A percentile compares a stretch with the other conserved stretches of the same genome.
Conservation (phyloP, 2,888 invertebrate genomes). For the Ochropacha duplaris region DNA sequence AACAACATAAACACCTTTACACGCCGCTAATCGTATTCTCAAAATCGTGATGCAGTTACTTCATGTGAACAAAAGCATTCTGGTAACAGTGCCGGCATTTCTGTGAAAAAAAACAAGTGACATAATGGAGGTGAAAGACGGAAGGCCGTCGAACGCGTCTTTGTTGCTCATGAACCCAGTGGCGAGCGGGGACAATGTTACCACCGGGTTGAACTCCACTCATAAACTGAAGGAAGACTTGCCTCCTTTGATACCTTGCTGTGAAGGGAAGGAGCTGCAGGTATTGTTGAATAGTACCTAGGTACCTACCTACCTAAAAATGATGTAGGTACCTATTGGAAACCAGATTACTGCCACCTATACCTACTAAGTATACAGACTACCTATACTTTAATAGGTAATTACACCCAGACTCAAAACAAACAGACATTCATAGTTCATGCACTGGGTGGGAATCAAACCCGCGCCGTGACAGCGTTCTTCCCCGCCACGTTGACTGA, state of each 20-base stretch:
- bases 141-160: slow-evolving; percentile 61
- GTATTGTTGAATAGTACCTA: slow-evolving; percentile 30
- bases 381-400: too few relatives aligned
- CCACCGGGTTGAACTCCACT: slow-evolving; percentile 56
- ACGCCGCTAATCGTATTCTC: slow-evolving; percentile 11
- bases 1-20: slow-evolving; percentile 14
- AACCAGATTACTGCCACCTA: too few relatives aligned
- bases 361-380: too few relatives aligned
- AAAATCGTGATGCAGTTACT: slow-evolving; percentile 61
- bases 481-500: too few relatives aligned
- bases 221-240: slow-evolving; percentile 68
- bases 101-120: slow-evolving; percentile 42
- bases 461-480: too few relatives aligned
- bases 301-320: background rate
- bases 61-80: slow-evolving; percentile 53
- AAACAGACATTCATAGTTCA: too few relatives aligned
- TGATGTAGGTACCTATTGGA: too few relatives aligned
- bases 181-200: slow-evolving; percentile 73
- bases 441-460: too few relatives aligned
- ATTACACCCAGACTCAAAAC: too few relatives aligned
- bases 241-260: slow-evolving; percentile 70
- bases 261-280: slow-evolving; percentile 72
- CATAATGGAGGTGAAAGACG: slow-evolving; percentile 65
- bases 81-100: slow-evolving; percentile 41
- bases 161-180: slow-evolving; percentile 70